Percentiles rank a stretch among this genome's conserved stretches.
phyloP scores from a whole-genome alignment of 2,113 vertebrate species.

The Phylloscopus trochiloides region DNA sequence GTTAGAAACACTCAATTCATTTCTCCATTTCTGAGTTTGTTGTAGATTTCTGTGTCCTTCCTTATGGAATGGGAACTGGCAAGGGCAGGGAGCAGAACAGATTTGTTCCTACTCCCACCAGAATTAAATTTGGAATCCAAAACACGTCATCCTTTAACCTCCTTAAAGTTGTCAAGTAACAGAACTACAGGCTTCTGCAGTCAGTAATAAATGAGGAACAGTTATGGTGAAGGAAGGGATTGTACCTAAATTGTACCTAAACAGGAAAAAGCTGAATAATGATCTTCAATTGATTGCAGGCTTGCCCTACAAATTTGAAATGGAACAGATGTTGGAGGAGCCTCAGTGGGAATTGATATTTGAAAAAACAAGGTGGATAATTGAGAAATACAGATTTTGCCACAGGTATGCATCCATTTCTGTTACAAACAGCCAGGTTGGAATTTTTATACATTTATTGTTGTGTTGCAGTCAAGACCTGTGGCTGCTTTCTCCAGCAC shows the following conservation, averaged over 20 bases:
- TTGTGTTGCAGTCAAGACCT: neutral
- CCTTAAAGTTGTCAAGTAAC: neutral
- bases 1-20: neutral
- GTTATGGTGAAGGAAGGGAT: neutral
- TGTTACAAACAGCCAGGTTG: neutral
- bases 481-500: neutral
- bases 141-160: neutral
- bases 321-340: constrained; percentile 82
- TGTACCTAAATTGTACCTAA: neutral
- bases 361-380: constrained; percentile 92
- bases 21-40: neutral
- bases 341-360: constrained; percentile 88
- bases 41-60: neutral
- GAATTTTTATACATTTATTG: neutral
- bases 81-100: neutral
- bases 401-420: constrained; percentile 74
- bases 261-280: neutral
- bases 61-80: neutral
- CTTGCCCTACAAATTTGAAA: constrained; percentile 93
- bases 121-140: neutral
- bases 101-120: neutral
- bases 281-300: constrained; percentile 68
- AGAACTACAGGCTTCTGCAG: neutral
- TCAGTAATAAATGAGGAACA: neutral
- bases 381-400: constrained; percentile 86